Base-by-base conservation (phyloP, 2,797 vertebrate species). In the Epinephelus coioides region DNA sequence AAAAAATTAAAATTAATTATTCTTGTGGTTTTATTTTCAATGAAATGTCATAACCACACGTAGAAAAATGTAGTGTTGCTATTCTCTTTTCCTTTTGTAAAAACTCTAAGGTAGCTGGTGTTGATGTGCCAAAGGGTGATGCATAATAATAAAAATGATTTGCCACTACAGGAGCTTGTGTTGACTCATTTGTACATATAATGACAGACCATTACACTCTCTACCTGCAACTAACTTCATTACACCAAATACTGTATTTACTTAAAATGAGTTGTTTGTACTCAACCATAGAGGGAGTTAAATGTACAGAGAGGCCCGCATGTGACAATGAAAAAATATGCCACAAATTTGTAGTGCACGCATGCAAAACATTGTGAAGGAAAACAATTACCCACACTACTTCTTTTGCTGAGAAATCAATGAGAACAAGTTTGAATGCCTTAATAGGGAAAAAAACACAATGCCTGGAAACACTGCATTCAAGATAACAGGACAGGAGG, bases 51-150 rank as follows among this genome's bases (percentile, higher is more conserved):
- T 19, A 53, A 23, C 15, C 30, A 47, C 27, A 67, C 15, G 3
- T n/a, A 25, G 10, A 69, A 25, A 78, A 76, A 27, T 60, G 44
- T 18, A 43, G 6, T 74, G 27, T 27, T 66, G 10, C 7, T 34
- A 11, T 34, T 38, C 7, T n/a, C 4, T 34, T 71, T 59, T 44
- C 1, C 3, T 53, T 67, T 76, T 44, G 11, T 5, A 11, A 40
- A 63, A 46, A 84, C 47, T 84, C n/a, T 50, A 57, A 70, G 50
- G 69, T 86, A 34, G 73, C 69, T 84, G 79, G 47, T 73, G 65
- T 85, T 51, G 62, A 25, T 79, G 76, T 91, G 87, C 83, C 82
- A 86, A 88, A 83, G 40, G 61, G 4, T 74, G 51, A 73, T 78
- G 21, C 55, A 47, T 72, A 59, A 60, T 68, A 87, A 78, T 87